Conservation (phyloP, 2,797 vertebrate species). For the Alectoris magna region DNA sequence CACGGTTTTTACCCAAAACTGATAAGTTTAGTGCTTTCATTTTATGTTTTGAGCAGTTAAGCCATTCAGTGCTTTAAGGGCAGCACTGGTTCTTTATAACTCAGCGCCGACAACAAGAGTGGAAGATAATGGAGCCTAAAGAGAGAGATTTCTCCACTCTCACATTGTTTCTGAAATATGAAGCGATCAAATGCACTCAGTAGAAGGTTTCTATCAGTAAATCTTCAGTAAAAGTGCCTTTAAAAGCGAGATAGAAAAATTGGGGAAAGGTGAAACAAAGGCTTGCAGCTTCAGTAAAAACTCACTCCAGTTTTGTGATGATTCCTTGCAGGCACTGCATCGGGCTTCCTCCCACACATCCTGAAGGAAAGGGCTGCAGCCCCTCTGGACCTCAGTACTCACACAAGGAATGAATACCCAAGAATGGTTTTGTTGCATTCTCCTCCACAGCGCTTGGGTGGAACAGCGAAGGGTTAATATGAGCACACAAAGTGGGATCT, state of each 20-base stretch:
- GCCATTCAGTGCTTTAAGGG: slow-evolving; percentile 50
- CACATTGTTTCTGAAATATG: slow-evolving; percentile 66
- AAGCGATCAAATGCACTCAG: slow-evolving; percentile 62
- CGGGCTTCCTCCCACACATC: neutral
- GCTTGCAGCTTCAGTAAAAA: neutral
- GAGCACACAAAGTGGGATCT: accelerated
- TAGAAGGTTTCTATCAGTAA: slow-evolving; percentile 43
- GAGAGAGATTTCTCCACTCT: slow-evolving; percentile 55
- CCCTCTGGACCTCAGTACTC: neutral
- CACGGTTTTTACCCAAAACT: slow-evolving; percentile 42
- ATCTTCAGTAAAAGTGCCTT: slow-evolving; percentile 52
- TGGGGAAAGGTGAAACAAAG: neutral
- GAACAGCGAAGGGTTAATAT: neutral
- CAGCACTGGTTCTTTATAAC: slow-evolving; percentile 51
- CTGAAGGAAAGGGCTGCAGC: neutral
- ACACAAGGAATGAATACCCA: neutral
- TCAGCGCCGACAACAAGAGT: slow-evolving; percentile 14
- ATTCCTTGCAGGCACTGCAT: neutral
- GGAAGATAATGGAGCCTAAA: slow-evolving; percentile 64
- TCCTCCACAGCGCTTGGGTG: too few species aligned
- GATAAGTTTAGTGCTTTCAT: slow-evolving; percentile 62
- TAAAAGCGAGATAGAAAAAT: slow-evolving; percentile 37
- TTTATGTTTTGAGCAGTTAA: slow-evolving; percentile 66
- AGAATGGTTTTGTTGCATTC: neutral
- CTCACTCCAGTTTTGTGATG: neutral